Evolutionary conservation across 2,888 invertebrate species (phyloP).

Genomic region (Ochropleura leucogaster): DNA sequence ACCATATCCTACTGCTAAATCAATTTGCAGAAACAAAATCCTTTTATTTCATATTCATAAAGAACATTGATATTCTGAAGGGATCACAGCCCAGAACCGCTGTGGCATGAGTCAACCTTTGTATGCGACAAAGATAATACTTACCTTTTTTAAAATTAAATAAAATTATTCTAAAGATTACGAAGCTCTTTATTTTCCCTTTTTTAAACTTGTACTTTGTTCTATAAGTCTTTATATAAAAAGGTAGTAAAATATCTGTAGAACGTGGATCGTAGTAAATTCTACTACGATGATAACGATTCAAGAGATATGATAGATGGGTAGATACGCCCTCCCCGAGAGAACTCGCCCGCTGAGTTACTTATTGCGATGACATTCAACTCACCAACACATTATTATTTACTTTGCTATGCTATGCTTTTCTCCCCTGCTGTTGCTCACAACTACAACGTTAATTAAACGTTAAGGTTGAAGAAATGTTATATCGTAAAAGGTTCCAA

Average conservation of each 20-base stretch:
- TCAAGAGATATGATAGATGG: constrained; percentile 20
- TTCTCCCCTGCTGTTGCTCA: constrained; percentile 37
- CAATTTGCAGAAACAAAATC: constrained; percentile 59
- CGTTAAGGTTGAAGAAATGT: background rate
- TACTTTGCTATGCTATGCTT: constrained; percentile 35
- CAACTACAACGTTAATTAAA: constrained; percentile 8
- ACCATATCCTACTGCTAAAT: constrained; percentile 40
- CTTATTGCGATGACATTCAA: constrained; percentile 63
- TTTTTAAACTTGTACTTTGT: too few species aligned
- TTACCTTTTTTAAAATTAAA: background rate
- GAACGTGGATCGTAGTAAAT: background rate
- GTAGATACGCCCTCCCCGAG: constrained; percentile 26
- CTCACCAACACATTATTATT: constrained; percentile 54
- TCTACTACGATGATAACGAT: background rate
- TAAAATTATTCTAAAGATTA: constrained; percentile 9
- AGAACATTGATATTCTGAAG: constrained; percentile 64
- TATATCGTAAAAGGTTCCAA: background rate
- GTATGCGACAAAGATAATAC: constrained; percentile 17
- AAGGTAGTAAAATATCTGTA: background rate
- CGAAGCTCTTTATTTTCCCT: background rate
- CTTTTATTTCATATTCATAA: constrained; percentile 56
- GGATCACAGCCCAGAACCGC: constrained; percentile 42
- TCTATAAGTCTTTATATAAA: background rate
- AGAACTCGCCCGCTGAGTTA: constrained; percentile 52
- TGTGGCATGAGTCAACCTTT: constrained; percentile 40